Evolutionary conservation across 1,140 invertebrate species (phyloP), one percentile per base, ranked within the genome.

Genomic region (Heliothis virescens): DNA sequence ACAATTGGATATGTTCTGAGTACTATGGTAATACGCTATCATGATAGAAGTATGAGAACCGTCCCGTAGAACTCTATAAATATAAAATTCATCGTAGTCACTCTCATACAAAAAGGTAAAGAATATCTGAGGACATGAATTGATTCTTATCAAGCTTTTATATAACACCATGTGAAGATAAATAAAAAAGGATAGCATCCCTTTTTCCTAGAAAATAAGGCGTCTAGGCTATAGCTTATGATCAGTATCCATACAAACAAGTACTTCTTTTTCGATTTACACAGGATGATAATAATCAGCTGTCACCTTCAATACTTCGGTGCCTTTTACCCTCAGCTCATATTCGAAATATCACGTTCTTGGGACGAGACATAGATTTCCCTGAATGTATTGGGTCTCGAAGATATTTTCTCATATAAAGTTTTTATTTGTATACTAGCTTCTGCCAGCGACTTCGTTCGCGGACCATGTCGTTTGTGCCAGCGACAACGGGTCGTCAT

Each of bases 281-380:
- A 52, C 47, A 52, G 18, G 21, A 12, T n/a, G 21, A 53, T 63
- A 63, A 29, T 71, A n/a, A 29, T 71, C 15, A 29, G 21, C 21
- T 71, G 67, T 71, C 48, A 71, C 21, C 12, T 53, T 29, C 48
- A 71, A 71, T 71, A 48, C 16, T 21, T 29, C 48, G 63, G 41
- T 71, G 3, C 21, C 18, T 53, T 15, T 29, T 29, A 50, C 50
- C 21, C 15, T 29, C 48, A 3, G 13, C 13, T 53, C 13, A 53
- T 53, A 71, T 29, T 29, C 18, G 21, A 71, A 71, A 53, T 53
- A 71, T 71, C 69, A 72, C 52, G 52, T 57, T 55, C n/a, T 55
- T 9, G 26, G 16, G 9, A 57, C 69, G 29, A 16, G 26, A 53
- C 21, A 34, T 53, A 55, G 15, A 18, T 52, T 53, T 62, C 26